phyloP scores from a whole-genome alignment of 23 tunicate genomes.

The Trididemnum clinides region DNA sequence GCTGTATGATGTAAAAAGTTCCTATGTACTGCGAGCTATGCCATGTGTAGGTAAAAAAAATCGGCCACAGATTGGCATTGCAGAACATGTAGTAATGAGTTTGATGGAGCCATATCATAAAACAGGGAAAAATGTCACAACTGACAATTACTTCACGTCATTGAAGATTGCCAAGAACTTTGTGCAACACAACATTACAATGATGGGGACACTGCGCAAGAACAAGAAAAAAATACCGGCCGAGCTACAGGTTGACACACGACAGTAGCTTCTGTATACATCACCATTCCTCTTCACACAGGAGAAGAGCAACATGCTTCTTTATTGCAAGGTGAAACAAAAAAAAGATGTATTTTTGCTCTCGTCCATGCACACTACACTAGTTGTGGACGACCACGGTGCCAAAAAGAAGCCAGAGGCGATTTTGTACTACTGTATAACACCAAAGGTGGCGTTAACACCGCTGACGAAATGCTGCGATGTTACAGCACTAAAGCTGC shows the following conservation, averaged over 20 bases:
- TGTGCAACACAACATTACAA: conserved; percentile 27
- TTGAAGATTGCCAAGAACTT: conserved; percentile 12
- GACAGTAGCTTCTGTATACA: conserved; percentile 11
- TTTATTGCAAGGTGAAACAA: not conserved
- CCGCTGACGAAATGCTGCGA: conserved; percentile 36
- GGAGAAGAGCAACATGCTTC: not conserved
- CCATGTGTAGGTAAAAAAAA: conserved; percentile 6
- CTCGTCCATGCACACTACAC: conserved; percentile 17
- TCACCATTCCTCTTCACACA: conserved; percentile 13
- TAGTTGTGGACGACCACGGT: conserved; percentile 5
- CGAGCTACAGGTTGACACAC: conserved; percentile 1
- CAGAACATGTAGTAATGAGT: conserved; percentile 21
- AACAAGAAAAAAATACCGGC: not conserved
- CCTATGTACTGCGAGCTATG: conserved; percentile 19
- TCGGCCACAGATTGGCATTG: conserved; percentile 16
- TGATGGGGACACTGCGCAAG: conserved; percentile 23
- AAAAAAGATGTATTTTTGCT: conserved; percentile 7
- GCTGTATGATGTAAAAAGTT: conserved; percentile 24
- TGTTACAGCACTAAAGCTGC: conserved; percentile 39
- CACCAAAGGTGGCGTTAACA: conserved; percentile 22
- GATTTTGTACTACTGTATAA: conserved; percentile 1
- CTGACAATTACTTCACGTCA: conserved; percentile 19
- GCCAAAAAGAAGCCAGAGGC: conserved; percentile 39
- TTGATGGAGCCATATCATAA: conserved; percentile 38
- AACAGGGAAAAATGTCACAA: conserved; percentile 14